Evolutionary conservation across 2,797 vertebrate genomes (phyloP), one percentile per base, ranked within the genome.

Genomic region (Dendrocincla tyrannina): DNA sequence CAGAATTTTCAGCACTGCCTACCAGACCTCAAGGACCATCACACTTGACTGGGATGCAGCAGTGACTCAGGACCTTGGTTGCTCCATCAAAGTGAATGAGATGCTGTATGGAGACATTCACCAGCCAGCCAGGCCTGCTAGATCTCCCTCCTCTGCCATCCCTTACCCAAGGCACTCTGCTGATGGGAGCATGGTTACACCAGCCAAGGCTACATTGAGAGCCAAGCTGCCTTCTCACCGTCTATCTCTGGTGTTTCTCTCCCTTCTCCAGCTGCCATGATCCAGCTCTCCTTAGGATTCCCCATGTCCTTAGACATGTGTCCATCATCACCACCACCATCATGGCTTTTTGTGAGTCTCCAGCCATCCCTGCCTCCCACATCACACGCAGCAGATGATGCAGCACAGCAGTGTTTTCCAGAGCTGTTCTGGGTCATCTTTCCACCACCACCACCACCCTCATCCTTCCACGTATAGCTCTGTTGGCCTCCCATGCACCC

Each of bases 1-100:
- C 35, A 42, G 46, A 64, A 53, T 2, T 5, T 11, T n/a, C 11
- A 77, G 28, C 0, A 0, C 66, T 91, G 56, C 42, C 39, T 50
- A 16, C 42, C 4, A 3, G 33, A 72, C 53, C 44, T 53, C 12
- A 3, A 72, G 37, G 58, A 52, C 44, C 0, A 0, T 42, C 39
- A 70, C 27, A n/a, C 6, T 17, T 3, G 1, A 8, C 33, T 35
- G 64, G 41, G 44, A 49, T 25, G 14, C 33, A 88, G 35, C 64
- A 85, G n/a, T 74, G 58, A 66, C 30, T 66, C 53, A 75, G 1
- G 4, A 69, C 14, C 50, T 22, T 2, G 3, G 10, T 58, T 49
- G 15, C 18, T 83, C 41, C 87, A 77, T 56, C 81, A 23, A 39
- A 83, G 30, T 0, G 0, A 82, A 58, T 5, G 9, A 60, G 49